phyloP scores from a whole-genome alignment of 2,797 vertebrate genomes.

The Sebastes iracundus region DNA sequence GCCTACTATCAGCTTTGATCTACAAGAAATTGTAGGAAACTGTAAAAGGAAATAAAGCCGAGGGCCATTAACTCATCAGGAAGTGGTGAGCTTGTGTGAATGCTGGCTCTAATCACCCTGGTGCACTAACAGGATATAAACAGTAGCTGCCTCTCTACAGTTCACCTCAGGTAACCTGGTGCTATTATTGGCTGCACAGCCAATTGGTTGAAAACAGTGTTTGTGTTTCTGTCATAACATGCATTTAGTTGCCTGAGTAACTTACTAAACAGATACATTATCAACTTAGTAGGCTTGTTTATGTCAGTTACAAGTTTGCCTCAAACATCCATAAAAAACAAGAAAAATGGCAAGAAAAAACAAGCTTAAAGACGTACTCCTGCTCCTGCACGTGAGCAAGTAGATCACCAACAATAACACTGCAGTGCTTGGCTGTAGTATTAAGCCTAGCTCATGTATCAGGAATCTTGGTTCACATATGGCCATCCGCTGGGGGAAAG shows the following conservation, averaged over 20 bases:
- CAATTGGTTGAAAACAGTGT: not conserved
- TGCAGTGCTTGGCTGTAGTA: slow-evolving; percentile 43
- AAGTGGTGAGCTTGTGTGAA: slow-evolving; percentile 65
- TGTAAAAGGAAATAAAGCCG: slow-evolving; percentile 67
- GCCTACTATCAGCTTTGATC: slow-evolving; percentile 71
- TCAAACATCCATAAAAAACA: not conserved
- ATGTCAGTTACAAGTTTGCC: not conserved
- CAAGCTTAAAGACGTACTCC: not conserved
- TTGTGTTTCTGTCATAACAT: not conserved
- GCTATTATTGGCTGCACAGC: not conserved
- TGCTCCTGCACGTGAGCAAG: slow-evolving; percentile 49
- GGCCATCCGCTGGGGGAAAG: slow-evolving; percentile 51
- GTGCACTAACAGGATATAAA: slow-evolving; percentile 51
- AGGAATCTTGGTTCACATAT: slow-evolving; percentile 68
- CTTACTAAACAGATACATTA: slow-evolving; percentile 6
- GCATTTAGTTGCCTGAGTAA: not conserved
- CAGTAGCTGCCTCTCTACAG: slow-evolving; percentile 11
- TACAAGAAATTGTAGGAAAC: slow-evolving; percentile 73
- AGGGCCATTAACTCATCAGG: slow-evolving; percentile 73
- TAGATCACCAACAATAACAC: slow-evolving; percentile 47
- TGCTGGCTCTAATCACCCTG: slow-evolving; percentile 5
- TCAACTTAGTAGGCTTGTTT: not conserved
- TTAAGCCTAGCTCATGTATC: slow-evolving; percentile 53
- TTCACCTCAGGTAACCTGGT: slow-evolving; percentile 1
- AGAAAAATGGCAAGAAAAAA: not conserved